Base-by-base conservation (phyloP, 1,140 invertebrate genomes). In the Drosophila dunni region DNA sequence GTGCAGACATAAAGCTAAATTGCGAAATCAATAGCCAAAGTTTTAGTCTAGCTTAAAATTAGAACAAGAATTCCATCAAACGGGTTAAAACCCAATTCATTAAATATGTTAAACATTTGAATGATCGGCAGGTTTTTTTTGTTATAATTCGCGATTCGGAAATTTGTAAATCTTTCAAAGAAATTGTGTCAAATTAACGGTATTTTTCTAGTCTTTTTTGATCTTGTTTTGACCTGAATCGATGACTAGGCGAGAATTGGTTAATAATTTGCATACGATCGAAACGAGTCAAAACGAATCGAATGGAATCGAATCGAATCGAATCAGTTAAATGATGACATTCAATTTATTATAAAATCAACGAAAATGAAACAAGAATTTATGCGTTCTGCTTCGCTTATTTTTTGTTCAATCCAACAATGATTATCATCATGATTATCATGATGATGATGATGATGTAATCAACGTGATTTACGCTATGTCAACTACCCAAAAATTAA, bases 161-260 rank as follows among this genome's bases (percentile, higher is more conserved):
- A 8, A n/a, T 54, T 38, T 34, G 11, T 15, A 17, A 15, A 46
- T 6, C 4, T 53, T n/a, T 11, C 0, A 17, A 44, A 10, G 42
- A 63, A 76, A 78, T 61, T 68, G 75, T 64, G 71, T 78, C 71
- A 75, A 75, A 78, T 64, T 78, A 78, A 64, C 71, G 71, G 61
- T 29, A 44, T 54, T 33, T 42, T 50, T 60, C 13, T 73, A 57
- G 3, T 29, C 24, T 29, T 29, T 29, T 29, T 29, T 29, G 24
- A 29, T 29, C 24, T 29, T 29, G 24, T 29, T 29, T 29, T 29
- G 24, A 29, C 29, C 45, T 45, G 24, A 15, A 20, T 34, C 15
- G 40, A 20, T 45, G 51, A 56, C 17, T 10, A 34, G 42, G 33
- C 53, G 13, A 38, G 48, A 61, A 75, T 48, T 42, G 24, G 15